A percentile compares a stretch with the other conserved stretches of the same genome.
Evolutionary conservation across 1,140 invertebrate species (phyloP).

Genomic region (Paralvinella palmiformis): DNA sequence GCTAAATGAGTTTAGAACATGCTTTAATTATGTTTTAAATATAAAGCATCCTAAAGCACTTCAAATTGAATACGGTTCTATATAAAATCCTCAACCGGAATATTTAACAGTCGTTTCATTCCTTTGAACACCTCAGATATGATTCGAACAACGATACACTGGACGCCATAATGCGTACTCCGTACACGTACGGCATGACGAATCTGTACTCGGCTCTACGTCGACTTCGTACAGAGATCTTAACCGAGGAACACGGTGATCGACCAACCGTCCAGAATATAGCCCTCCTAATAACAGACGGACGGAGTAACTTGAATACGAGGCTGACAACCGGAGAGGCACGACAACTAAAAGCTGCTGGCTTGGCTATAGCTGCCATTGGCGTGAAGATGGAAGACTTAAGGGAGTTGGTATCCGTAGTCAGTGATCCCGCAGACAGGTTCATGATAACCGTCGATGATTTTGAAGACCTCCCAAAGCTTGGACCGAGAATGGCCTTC

Average conservation of each 20-base stretch:
- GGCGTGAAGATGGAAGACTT: conserved; percentile 1
- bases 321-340: conserved; percentile 4
- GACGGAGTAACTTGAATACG: conserved; percentile 7
- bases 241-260: background rate
- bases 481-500: background rate
- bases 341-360: background rate
- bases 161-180: background rate
- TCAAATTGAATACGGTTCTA: too few species aligned
- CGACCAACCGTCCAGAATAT: conserved; percentile 1
- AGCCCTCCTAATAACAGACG: conserved; percentile 9
- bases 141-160: too few species aligned
- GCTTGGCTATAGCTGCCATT: conserved; percentile 6
- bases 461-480: background rate
- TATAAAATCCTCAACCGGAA: too few species aligned
- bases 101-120: too few species aligned
- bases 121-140: too few species aligned
- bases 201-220: conserved; percentile 5
- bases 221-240: background rate
- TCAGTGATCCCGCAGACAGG: too few species aligned
- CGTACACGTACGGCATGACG: conserved; percentile 7
- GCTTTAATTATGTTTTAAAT: too few species aligned
- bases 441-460: background rate
- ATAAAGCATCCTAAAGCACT: too few species aligned
- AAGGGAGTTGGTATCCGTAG: background rate
- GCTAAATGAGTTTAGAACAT: too few species aligned